These are phyloP conservation scores for Sebastes matsubarae DNA, from an alignment of 2,797 vertebrate species.

Conservation along the genomic window DNA sequence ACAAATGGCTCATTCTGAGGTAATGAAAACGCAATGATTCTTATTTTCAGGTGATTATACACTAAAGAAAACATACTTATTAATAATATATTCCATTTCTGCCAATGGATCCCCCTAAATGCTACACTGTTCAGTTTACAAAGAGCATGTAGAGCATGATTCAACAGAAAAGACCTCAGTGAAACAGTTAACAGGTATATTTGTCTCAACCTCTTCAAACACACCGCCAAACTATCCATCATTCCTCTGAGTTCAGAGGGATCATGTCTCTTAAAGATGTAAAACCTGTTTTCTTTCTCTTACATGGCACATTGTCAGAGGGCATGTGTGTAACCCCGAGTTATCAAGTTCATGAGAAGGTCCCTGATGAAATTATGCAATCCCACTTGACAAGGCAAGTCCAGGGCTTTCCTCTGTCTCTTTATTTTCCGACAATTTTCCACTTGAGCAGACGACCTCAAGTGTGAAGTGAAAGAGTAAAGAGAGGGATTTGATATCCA, in stretches of 20 bases:
- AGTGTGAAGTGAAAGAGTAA: conserved; percentile 71
- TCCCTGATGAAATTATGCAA: conserved; percentile 70
- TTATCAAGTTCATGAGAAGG: conserved; percentile 72
- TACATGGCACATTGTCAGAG: conserved; percentile 65
- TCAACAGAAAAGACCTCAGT: conserved; percentile 2
- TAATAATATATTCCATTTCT: no score
- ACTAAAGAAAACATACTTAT: no score
- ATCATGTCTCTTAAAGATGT: conserved; percentile 60
- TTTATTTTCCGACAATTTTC: conserved; percentile 73
- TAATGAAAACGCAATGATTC: no score
- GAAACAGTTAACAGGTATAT: conserved; percentile 38
- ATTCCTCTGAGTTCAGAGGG: conserved; percentile 58
- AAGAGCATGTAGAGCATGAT: not conserved
- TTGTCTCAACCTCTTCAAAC: conserved; percentile 50
- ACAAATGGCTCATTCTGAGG: no score
- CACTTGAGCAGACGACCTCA: conserved; percentile 70
- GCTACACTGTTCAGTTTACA: no score
- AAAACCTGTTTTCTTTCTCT: conserved; percentile 71
- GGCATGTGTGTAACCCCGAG: conserved; percentile 53
- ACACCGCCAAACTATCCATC: conserved; percentile 52
- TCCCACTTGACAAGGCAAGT: conserved; percentile 65
- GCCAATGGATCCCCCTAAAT: no score
- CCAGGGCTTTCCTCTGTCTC: conserved; percentile 61
- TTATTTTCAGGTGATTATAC: no score
- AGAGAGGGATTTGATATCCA: conserved; percentile 65